Evolutionary conservation across 2,888 invertebrate species (phyloP), one percentile per base, ranked within the genome.

Genomic region (Ormyrus rosae): DNA sequence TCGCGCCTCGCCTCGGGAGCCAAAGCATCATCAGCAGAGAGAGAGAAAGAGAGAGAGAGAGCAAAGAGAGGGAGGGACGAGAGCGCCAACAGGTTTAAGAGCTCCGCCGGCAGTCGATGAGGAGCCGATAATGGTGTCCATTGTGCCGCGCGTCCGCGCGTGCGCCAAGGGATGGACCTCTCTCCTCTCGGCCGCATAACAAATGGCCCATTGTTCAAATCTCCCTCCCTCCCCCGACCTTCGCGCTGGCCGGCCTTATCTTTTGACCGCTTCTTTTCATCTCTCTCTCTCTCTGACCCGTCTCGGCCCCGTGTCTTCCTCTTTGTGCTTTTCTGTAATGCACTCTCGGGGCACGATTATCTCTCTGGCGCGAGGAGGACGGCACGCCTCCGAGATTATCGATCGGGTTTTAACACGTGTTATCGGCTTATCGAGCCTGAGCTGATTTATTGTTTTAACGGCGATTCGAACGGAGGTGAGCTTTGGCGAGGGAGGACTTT

Each of bases 111-210:
- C 81, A 79, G 78, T 83, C 85, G 86, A 88, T 88, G 85, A 88
- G 86, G 85, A 85, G 84, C 83, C 84, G 85, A 89, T 89, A 89
- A 89, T 88, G 88, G 87, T 86, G 85, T 85, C 85, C 87, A 87
- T 89, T 89, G 87, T 89, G 76, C 78, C 64, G 51, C 6, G 48
- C 9, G 53, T n/a, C 55, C 53, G 53, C 13, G 78, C 61, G 72
- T 73, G 78, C 34, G 60, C 65, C 69, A 72, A 67, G 67, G 45
- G 63, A 74, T 69, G 68, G 63, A 45, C 50, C 53, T 48, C 45
- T 46, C 69, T 67, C 53, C 48, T 13, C 34, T 34, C 45, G 45
- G 58, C 77, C 83, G 83, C 79, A 83, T 86, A 87, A 89, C 88
- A 89, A 89, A 88, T 87, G 88, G 86, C 82, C 87, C 88, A 89